Percentiles rank a stretch among this genome's conserved stretches.
These are phyloP conservation scores for Enteromius unitaeniatus DNA, from an alignment of 2,797 vertebrate genomes.

Conservation along the genomic window DNA sequence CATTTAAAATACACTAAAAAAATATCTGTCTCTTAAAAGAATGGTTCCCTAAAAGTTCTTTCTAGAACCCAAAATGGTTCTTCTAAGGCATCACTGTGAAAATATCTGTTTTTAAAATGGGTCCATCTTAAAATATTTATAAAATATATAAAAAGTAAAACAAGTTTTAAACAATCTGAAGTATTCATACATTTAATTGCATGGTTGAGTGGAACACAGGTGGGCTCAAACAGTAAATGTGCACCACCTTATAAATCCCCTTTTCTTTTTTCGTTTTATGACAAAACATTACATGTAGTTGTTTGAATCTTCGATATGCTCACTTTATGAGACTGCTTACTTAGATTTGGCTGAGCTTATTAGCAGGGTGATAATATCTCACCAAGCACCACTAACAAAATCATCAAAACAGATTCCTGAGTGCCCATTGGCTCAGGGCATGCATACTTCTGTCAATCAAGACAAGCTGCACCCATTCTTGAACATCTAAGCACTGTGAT, in stretches of 20 bases:
- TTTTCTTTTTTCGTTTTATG: not conserved
- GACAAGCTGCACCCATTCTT: conserved; percentile 2
- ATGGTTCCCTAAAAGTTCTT: not conserved
- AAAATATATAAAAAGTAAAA: not conserved
- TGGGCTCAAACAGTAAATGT: not conserved
- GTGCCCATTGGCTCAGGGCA: not conserved
- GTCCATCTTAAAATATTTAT: not conserved
- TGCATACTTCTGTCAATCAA: not conserved
- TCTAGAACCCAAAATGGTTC: not conserved
- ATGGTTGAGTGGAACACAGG: not conserved
- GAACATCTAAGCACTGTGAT: not conserved
- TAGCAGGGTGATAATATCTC: not conserved
- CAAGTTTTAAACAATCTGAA: not conserved
- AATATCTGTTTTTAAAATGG: too few species aligned
- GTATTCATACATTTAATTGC: not conserved
- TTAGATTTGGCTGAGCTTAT: not conserved
- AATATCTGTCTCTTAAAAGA: not conserved
- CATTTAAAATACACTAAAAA: not conserved
- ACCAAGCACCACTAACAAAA: not conserved
- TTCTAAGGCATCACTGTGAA: not conserved
- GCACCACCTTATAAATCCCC: not conserved
- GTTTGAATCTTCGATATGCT: not conserved
- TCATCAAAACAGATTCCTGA: not conserved
- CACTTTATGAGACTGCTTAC: not conserved
- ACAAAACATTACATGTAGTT: not conserved